These are phyloP conservation scores for Eustalomyia histrio DNA, from an alignment of 2,888 invertebrate species.

Conservation along the genomic window DNA sequence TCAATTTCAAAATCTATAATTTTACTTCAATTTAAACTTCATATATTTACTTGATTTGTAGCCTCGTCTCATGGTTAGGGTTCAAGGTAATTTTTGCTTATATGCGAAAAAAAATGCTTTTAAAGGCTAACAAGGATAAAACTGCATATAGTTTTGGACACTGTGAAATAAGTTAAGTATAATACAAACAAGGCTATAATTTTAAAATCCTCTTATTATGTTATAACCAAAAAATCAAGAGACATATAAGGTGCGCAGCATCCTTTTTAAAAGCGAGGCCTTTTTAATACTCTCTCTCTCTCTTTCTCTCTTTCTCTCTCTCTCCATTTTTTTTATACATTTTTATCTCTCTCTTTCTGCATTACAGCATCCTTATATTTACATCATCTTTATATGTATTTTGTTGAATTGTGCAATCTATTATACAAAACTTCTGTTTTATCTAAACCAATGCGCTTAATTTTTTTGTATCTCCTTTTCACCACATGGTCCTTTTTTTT, in stretches of 20 bases:
- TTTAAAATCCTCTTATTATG: background rate
- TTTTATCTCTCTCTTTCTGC: background rate
- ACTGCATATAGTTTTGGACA: conserved; percentile 11
- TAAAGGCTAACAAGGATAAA: conserved; percentile 25
- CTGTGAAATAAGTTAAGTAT: background rate
- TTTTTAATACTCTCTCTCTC: conserved; percentile 4
- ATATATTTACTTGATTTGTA: conserved; percentile 7
- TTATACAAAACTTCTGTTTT: conserved; percentile 39
- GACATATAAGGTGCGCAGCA: background rate
- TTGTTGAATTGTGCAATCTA: conserved; percentile 51
- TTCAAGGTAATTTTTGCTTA: conserved; percentile 59
- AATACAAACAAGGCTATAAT: background rate
- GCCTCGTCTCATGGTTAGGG: conserved; percentile 63
- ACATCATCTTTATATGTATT: conserved; percentile 5
- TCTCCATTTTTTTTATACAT: too few species aligned
- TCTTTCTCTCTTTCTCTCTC: too few species aligned
- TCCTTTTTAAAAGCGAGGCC: background rate
- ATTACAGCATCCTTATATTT: conserved; percentile 21
- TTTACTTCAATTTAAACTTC: background rate
- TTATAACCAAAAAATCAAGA: background rate
- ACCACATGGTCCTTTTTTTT: background rate
- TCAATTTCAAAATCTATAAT: background rate
- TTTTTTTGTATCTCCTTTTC: conserved; percentile 43
- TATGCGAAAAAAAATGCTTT: conserved; percentile 10
- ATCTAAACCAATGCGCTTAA: conserved; percentile 43